Conservation (phyloP, 2,888 invertebrate genomes). For the Scotopteryx bipunctaria region DNA sequence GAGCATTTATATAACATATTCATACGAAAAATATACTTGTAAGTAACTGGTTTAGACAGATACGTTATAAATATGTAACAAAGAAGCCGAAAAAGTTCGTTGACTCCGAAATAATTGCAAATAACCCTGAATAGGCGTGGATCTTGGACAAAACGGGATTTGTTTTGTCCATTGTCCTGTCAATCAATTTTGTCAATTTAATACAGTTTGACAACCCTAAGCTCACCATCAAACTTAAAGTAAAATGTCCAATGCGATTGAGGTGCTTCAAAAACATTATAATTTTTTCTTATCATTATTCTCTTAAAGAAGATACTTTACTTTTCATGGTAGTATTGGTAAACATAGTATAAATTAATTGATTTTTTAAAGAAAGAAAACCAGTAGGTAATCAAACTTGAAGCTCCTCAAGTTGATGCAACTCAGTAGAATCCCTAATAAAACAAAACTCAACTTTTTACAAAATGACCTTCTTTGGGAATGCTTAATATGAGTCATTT, state of each 20-base stretch:
- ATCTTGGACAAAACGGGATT: slow-evolving; percentile 43
- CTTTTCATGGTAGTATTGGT: not conserved
- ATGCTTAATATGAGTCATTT: slow-evolving; percentile 58
- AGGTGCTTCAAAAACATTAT: slow-evolving; percentile 13
- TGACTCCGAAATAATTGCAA: slow-evolving; percentile 33
- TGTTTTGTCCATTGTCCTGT: slow-evolving; percentile 60
- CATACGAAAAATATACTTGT: no score
- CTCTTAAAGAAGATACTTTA: not conserved
- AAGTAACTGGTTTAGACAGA: slow-evolving; percentile 10
- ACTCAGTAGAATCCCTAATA: slow-evolving; percentile 32
- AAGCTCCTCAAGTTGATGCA: slow-evolving; percentile 24
- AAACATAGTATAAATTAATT: no score
- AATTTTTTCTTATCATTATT: slow-evolving; percentile 10
- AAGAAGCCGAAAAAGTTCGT: slow-evolving; percentile 23
- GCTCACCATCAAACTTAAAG: slow-evolving; percentile 20
- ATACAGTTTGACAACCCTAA: slow-evolving; percentile 26
- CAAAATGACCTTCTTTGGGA: slow-evolving; percentile 43
- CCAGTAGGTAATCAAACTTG: not conserved
- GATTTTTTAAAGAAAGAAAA: not conserved
- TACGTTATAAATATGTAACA: slow-evolving; percentile 1
- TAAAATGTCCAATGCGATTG: slow-evolving; percentile 15
- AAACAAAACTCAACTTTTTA: slow-evolving; percentile 39
- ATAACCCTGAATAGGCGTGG: slow-evolving; percentile 45
- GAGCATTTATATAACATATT: no score
- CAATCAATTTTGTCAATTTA: slow-evolving; percentile 50